Evolutionary conservation across 2,797 vertebrate species (phyloP).

Genomic region (Cuculus canorus): DNA sequence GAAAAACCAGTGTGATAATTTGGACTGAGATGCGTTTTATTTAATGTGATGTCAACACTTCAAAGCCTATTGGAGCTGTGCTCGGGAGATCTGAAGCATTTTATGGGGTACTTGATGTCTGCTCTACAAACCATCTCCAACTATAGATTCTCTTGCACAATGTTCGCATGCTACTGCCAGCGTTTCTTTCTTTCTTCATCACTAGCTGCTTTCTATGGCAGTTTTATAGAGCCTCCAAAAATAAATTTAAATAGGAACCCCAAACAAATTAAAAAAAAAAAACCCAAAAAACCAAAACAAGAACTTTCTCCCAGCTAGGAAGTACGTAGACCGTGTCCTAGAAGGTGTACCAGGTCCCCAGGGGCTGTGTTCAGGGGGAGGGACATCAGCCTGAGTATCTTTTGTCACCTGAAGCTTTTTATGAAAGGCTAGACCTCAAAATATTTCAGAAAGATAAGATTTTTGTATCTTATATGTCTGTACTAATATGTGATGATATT

Average conservation of each 20-base stretch:
- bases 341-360: neutral
- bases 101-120: conserved; percentile 6
- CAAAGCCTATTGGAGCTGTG: conserved; percentile 47
- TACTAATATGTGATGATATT: neutral
- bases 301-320: neutral
- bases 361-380: neutral
- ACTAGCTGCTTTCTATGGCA: conserved; percentile 10
- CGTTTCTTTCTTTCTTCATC: neutral
- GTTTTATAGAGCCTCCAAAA: neutral
- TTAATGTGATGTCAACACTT: conserved; percentile 76
- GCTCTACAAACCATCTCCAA: conserved; percentile 47
- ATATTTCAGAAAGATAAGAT: neutral
- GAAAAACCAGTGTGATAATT: conserved; percentile 64
- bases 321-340: neutral
- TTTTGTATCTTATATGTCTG: neutral
- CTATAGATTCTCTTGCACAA: conserved; percentile 27
- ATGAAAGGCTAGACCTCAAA: neutral
- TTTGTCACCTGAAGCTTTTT: neutral
- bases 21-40: conserved; percentile 63
- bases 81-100: conserved; percentile 48
- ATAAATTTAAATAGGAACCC: neutral
- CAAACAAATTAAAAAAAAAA: neutral
- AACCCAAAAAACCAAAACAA: neutral
- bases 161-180: conserved; percentile 2
- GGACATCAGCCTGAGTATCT: neutral